Evolutionary conservation across 1,140 invertebrate species (phyloP), one percentile per base, ranked within the genome.

Genomic region (Trichogramma pretiosum): DNA sequence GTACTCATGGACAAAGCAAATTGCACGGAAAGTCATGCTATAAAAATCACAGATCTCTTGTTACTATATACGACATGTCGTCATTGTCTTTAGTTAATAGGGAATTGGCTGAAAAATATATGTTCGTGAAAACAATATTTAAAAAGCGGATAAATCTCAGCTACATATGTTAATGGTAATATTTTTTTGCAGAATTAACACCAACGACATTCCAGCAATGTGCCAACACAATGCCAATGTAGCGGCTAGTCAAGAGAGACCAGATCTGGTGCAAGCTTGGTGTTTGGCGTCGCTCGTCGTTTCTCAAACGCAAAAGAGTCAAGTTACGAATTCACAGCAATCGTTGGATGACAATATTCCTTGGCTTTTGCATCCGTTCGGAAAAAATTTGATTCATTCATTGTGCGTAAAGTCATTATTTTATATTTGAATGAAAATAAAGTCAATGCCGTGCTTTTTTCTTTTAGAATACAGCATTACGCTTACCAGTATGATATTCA

Each of bases 251-350:
- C 70, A 85, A 37, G 86, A 85, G 7, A 78, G 90, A 30, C 75
- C 79, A 52, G 92, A 94, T 70, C 67, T 95, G 32, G 80, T 87
- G 14, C 87, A 93, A 66, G 78, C 89, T 32, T 93, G 91, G 91
- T 80, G 79, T 13, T 65, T 93, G 48, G 84, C 87, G 11, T 80
- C 82, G 54, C 65, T 88, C 26, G 82, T 84, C 2, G 78, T 77
- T 36, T 75, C 82, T 0, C 65, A 77, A 51, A n/a, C n/a, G n/a
- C n/a, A n/a, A n/a, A n/a, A n/a, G n/a, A n/a, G n/a, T n/a, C 62
- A 52, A 21, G 53, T 58, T 46, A 64, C 53, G 37, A 64, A 52
- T 58, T 67, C 50, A 28, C 52, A 53, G 26, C 55, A 58, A 56
- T 56, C 65, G 66, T 63, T 72, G 30, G 77, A 82, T 51, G 80